Evolutionary conservation across 2,797 vertebrate genomes (phyloP).

Genomic region (Hozukius guyotensis): DNA sequence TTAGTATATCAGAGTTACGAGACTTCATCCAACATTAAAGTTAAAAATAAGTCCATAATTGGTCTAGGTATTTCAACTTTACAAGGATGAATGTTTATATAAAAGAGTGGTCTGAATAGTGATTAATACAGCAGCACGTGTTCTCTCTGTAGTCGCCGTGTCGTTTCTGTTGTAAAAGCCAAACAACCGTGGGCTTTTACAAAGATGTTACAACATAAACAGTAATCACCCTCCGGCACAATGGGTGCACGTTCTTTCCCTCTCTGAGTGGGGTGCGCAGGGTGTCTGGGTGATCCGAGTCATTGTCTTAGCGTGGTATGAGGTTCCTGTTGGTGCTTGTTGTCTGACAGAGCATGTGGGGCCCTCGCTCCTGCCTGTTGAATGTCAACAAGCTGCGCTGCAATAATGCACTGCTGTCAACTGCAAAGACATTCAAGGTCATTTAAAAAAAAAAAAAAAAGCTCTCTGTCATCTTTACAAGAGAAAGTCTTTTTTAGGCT

Average conservation of each 20-base stretch:
- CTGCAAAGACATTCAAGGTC: constrained; percentile 77
- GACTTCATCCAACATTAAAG: constrained; percentile 19
- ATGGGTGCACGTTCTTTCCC: constrained; percentile 4
- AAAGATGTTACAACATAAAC: constrained; percentile 39
- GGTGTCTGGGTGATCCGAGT: constrained; percentile 47
- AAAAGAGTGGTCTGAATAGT: constrained; percentile 26
- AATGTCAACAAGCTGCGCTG: constrained; percentile 81
- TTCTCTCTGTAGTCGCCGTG: not conserved
- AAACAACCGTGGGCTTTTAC: constrained; percentile 20
- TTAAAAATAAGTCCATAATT: constrained; percentile 37
- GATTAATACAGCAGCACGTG: constrained; percentile 30
- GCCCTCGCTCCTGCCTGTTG: constrained; percentile 79
- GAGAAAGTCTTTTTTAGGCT: constrained; percentile 13
- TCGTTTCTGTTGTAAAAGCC: constrained; percentile 28
- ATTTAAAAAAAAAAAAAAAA: constrained; percentile 56
- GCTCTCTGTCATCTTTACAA: constrained; percentile 33
- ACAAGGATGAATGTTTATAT: constrained; percentile 48
- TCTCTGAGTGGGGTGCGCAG: not conserved
- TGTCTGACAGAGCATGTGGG: constrained; percentile 79
- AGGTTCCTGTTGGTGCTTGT: constrained; percentile 81
- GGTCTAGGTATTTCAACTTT: constrained; percentile 44
- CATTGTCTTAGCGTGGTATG: constrained; percentile 71
- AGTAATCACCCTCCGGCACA: constrained; percentile 38
- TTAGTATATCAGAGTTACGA: not conserved
- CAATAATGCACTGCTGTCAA: constrained; percentile 75